These are phyloP conservation scores for Sycobia sp. DNA, from an alignment of 1,140 invertebrate genomes.

Conservation along the genomic window DNA sequence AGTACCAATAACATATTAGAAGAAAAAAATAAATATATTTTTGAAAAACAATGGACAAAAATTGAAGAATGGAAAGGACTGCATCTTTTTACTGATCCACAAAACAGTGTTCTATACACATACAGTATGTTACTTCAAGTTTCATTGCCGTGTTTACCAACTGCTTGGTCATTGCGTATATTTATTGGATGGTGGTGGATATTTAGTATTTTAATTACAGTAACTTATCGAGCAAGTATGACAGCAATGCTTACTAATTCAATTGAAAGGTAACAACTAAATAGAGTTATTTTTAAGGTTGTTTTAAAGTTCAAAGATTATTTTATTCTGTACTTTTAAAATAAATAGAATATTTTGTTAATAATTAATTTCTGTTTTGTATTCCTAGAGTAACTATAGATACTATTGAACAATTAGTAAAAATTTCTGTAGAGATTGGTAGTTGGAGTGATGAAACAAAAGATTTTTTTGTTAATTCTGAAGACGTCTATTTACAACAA, in stretches of 20 bases:
- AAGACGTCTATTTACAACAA: constrained; percentile 68
- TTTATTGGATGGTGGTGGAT: constrained; percentile 86
- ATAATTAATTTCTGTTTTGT: neutral
- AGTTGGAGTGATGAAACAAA: constrained; percentile 74
- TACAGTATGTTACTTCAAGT: constrained; percentile 80
- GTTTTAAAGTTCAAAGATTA: too few species aligned
- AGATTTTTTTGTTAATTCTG: constrained; percentile 71
- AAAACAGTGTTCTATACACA: constrained; percentile 77
- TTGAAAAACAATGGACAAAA: constrained; percentile 42
- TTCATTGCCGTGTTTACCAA: constrained; percentile 74
- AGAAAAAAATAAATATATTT: constrained; percentile 13
- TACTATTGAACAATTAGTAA: constrained; percentile 70
- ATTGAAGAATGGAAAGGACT: constrained; percentile 55
- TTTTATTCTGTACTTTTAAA: too few species aligned
- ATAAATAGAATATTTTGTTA: too few species aligned
- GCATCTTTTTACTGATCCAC: constrained; percentile 72
- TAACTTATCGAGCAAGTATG: constrained; percentile 80
- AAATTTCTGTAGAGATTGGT: constrained; percentile 68
- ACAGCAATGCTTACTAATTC: constrained; percentile 82
- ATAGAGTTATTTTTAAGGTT: too few species aligned
- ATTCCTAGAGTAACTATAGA: constrained; percentile 74
- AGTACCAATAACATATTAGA: constrained; percentile 1
- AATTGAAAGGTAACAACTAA: constrained; percentile 63
- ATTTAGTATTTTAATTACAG: constrained; percentile 77
- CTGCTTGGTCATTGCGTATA: constrained; percentile 76